Conservation (phyloP, 2,888 invertebrate species). For the Bursaphelenchus okinawaensis region DNA sequence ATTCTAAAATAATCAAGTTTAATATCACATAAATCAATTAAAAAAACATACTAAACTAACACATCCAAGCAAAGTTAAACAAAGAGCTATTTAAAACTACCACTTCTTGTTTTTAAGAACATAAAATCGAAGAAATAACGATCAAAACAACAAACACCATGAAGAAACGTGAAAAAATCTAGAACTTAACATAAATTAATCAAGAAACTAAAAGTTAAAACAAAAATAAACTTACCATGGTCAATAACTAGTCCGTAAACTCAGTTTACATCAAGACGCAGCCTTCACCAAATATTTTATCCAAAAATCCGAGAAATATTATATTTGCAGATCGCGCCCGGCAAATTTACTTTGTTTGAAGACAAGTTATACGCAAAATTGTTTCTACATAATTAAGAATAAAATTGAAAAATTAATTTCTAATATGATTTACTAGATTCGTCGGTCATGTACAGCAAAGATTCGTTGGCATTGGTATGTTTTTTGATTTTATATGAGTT, state of each 20-base stretch:
- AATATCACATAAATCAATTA: background rate
- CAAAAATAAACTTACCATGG: background rate
- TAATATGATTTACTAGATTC: background rate
- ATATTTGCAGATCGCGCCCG: too few relatives aligned
- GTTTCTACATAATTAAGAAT: background rate
- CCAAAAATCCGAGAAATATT: background rate
- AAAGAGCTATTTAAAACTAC: too few relatives aligned
- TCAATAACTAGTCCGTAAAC: too few relatives aligned
- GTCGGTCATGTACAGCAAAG: background rate
- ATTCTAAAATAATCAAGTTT: background rate
- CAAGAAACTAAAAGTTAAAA: background rate
- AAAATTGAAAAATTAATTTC: background rate
- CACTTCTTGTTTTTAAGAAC: too few relatives aligned
- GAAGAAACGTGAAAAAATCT: too few relatives aligned
- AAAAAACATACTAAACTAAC: too few relatives aligned
- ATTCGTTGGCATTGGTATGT: background rate
- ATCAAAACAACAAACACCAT: too few relatives aligned
- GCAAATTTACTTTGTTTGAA: background rate
- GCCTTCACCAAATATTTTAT: background rate
- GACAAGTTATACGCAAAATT: background rate
- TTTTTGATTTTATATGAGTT: background rate
- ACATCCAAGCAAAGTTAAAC: too few relatives aligned
- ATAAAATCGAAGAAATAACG: too few relatives aligned
- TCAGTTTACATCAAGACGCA: too few relatives aligned
- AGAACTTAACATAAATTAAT: background rate